These are phyloP conservation scores for Nemurella pictetii DNA, from an alignment of 2,888 invertebrate species.

Conservation along the genomic window DNA sequence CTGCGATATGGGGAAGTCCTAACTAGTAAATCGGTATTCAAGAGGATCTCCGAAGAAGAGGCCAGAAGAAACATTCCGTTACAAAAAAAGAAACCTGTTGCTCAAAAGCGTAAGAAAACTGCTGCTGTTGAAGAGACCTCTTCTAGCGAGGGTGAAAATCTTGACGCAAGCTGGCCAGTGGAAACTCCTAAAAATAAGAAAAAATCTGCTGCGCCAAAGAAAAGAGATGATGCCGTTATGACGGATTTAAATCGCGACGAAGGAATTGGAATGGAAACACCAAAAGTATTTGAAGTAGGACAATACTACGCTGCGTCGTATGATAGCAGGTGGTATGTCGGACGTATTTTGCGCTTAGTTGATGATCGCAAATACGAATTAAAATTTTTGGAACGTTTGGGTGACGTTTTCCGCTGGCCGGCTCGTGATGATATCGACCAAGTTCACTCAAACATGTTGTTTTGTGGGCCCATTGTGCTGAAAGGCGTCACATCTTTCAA, in stretches of 20 bases:
- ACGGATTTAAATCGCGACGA: background rate
- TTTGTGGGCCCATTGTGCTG: background rate
- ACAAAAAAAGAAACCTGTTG: background rate
- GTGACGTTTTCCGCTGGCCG: background rate
- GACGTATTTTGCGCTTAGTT: background rate
- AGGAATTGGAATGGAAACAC: background rate
- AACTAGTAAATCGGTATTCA: background rate
- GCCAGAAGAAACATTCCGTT: background rate
- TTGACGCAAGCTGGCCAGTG: too few species aligned
- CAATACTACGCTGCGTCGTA: background rate
- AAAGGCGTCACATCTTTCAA: background rate
- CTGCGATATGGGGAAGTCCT: slow-evolving; percentile 12
- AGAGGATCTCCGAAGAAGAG: background rate
- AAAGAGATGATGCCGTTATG: background rate
- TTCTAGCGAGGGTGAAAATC: too few species aligned
- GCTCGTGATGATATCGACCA: background rate
- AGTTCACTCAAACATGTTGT: background rate
- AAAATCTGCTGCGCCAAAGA: background rate
- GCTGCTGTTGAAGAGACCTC: too few species aligned
- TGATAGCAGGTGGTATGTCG: background rate
- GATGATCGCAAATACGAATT: background rate
- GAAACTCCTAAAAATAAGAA: too few species aligned
- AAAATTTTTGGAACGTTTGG: background rate
- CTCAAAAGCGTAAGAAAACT: too few species aligned
- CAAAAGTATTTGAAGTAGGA: background rate